phyloP scores from a whole-genome alignment of 2,797 vertebrate species.

The Brotula barbata region DNA sequence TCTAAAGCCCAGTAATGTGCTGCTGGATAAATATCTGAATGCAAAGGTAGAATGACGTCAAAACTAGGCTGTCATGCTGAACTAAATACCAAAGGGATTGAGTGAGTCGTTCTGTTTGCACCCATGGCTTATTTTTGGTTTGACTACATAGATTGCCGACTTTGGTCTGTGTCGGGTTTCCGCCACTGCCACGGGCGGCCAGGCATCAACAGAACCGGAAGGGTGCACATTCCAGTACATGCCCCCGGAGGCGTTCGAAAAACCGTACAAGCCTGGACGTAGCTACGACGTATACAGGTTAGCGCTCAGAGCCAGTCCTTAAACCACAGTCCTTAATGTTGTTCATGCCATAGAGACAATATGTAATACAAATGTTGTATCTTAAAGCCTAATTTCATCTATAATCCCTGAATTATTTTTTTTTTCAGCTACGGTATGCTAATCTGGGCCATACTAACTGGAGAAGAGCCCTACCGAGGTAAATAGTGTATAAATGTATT shows the following conservation, averaged over 20 bases:
- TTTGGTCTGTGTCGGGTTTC: conserved; percentile 75
- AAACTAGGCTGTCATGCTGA: neutral
- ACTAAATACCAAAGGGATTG: neutral
- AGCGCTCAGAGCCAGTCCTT: neutral
- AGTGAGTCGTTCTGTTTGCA: neutral
- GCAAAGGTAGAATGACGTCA: conserved; percentile 61
- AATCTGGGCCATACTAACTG: conserved; percentile 60
- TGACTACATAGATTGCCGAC: conserved; percentile 69
- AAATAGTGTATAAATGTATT: too few relatives aligned
- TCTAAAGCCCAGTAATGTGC: conserved; percentile 78
- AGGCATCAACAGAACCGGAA: fast-evolving
- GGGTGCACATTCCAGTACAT: conserved; percentile 70
- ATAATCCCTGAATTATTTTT: neutral
- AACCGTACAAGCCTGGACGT: conserved; percentile 48
- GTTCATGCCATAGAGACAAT: too few relatives aligned
- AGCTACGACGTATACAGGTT: conserved; percentile 78
- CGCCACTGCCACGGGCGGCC: conserved; percentile 24
- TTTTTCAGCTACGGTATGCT: conserved; percentile 67
- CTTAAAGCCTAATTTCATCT: too few relatives aligned
- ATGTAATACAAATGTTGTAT: too few relatives aligned
- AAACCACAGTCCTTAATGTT: too few relatives aligned
- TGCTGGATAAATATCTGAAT: conserved; percentile 64
- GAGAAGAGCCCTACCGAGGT: conserved; percentile 63
- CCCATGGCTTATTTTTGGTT: neutral
- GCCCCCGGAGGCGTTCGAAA: conserved; percentile 74